Evolutionary conservation across 2,797 vertebrate species (phyloP).

Genomic region (Saxicola maurus): DNA sequence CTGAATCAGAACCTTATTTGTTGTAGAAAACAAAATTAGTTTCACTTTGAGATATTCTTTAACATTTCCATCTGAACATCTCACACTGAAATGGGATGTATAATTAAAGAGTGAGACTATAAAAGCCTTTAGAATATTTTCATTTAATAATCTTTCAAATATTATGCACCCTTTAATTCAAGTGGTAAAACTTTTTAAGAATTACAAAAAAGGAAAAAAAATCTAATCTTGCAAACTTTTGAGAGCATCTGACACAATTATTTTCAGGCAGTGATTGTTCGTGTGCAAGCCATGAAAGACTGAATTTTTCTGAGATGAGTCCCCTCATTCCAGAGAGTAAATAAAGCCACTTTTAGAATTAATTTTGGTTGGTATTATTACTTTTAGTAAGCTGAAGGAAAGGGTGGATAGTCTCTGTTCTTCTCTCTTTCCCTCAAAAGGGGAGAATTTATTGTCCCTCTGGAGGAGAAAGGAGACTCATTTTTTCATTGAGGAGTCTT

Average conservation of each 20-base stretch:
- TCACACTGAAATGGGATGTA: background rate
- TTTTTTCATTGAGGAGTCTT: conserved; percentile 9
- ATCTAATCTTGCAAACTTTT: conserved; percentile 23
- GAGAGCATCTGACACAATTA: conserved; percentile 41
- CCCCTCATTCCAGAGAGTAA: conserved; percentile 5
- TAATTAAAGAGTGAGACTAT: background rate
- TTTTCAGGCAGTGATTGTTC: conserved; percentile 39
- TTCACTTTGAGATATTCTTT: background rate
- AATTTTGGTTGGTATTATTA: background rate
- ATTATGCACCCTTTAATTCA: background rate
- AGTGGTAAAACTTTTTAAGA: background rate
- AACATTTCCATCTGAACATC: background rate
- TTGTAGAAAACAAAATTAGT: conserved; percentile 21
- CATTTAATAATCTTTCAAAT: background rate
- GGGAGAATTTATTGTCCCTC: background rate
- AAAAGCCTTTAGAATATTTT: conserved; percentile 19
- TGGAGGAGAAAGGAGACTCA: background rate
- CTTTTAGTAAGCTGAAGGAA: conserved; percentile 1
- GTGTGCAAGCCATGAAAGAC: background rate
- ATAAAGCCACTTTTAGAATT: background rate
- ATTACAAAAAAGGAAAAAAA: background rate
- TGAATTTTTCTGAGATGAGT: conserved; percentile 27
- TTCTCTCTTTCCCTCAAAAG: background rate
- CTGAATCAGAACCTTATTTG: conserved; percentile 21
- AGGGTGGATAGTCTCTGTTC: background rate